These are phyloP conservation scores for Eupithecia abbreviata DNA, from an alignment of 2,888 invertebrate genomes.

Conservation along the genomic window DNA sequence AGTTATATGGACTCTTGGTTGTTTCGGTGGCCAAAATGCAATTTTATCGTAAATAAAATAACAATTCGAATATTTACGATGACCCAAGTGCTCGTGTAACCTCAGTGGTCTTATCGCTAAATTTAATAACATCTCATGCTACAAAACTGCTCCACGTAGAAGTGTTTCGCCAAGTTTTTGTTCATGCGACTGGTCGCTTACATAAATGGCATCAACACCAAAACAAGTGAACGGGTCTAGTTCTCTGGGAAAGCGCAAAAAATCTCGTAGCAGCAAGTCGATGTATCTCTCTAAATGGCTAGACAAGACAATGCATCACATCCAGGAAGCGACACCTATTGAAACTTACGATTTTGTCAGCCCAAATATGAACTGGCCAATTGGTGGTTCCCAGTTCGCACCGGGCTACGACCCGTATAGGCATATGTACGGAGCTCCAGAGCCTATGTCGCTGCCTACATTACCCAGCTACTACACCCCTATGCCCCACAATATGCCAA, in stretches of 20 bases:
- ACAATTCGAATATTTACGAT: neutral
- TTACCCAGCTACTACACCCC: conserved; percentile 83
- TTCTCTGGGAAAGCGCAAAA: conserved; percentile 79
- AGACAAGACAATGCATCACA: conserved; percentile 77
- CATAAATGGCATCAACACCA: conserved; percentile 76
- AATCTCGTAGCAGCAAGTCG: conserved; percentile 72
- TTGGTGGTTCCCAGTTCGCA: conserved; percentile 67
- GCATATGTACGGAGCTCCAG: conserved; percentile 82
- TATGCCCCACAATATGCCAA: conserved; percentile 44
- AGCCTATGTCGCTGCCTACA: conserved; percentile 86
- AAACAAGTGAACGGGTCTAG: conserved; percentile 75
- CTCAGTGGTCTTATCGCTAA: conserved; percentile 2
- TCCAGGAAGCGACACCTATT: conserved; percentile 70
- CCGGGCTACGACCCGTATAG: conserved; percentile 78
- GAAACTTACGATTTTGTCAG: conserved; percentile 69
- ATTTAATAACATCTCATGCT: neutral
- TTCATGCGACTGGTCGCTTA: conserved; percentile 43
- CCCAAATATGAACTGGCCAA: conserved; percentile 65
- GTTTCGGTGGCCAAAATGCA: neutral
- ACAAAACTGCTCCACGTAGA: neutral
- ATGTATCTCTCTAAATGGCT: conserved; percentile 80
- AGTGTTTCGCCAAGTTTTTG: conserved; percentile 24
- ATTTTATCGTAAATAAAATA: conserved; percentile 6
- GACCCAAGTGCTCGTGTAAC: conserved; percentile 7
- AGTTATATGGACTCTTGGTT: too few species aligned